Evolutionary conservation across 2,797 vertebrate species (phyloP), one percentile per base, ranked within the genome.

Genomic region (Oreochromis grahami): DNA sequence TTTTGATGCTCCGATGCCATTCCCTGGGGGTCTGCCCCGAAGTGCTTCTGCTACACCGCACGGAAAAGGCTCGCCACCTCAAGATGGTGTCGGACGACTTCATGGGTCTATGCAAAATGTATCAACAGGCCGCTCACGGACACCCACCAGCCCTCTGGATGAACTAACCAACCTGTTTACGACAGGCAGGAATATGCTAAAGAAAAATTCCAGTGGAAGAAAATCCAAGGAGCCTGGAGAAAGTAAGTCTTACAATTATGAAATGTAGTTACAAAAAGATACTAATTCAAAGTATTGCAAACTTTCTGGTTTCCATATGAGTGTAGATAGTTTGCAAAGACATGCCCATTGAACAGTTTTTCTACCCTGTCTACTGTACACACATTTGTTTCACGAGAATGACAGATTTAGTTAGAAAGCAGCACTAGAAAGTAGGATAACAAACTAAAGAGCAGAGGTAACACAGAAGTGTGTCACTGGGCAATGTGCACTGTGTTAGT

Each of bases 141-240:
- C 99, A 1, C 99, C 98, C 78, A 99, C 98, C 72, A 99, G 99
- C 87, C 99, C 99, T 2, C 88, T 99, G 89, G 98, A 99, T 29
- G 99, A 99, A 56, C 96, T 99, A 38, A 99, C 98, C 89, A 99
- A 97, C 96, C 96, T 99, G 90, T 99, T 99, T 90, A 99, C 98
- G 90, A 98, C 98, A n/a, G 99, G 99, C 79, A 96, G 98, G 84
- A 99, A 98, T 90, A 98, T 99, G 95, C 94, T 99, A 94, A 97
- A 98, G 94, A 99, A 98, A 90, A 99, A 98, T 13, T 94, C 98
- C 91, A 98, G 98, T 48, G 97, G 99, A 88, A 97, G 98, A 90
- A 98, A 98, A 92, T 98, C 98, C 51, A 99, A 99, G 92, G 98
- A 99, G 85, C 97, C 97, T 1, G 96, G 97, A 84, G 98, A 99